Base-by-base conservation (phyloP, 2,888 invertebrate species). In the Lycophotia porphyrea region DNA sequence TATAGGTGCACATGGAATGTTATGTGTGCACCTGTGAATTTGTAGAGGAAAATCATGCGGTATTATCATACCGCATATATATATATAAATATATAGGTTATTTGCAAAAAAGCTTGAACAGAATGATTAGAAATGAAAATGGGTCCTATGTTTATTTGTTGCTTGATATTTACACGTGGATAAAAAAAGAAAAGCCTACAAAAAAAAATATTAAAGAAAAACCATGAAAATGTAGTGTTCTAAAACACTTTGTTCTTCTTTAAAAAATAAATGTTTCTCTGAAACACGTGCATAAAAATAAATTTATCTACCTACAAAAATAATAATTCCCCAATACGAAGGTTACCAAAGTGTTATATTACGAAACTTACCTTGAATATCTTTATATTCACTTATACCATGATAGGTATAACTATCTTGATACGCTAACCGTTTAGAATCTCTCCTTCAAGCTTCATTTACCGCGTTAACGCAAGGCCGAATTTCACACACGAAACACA, bases 361-460 rank as follows among this genome's bases (percentile, higher is more conserved):
- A 85, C 79, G 72, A 81, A 78, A 81, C 79, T 67, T 75, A 84
- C 88, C 88, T 88, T 88, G 86, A 86, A 86, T 72, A 85, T 65
- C 61, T 86, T 83, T 85, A 81, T 83, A 76, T 70, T 79, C 78
- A 87, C 71, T 77, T 77, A 76, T 73, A 76, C 84, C 81, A 82
- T 86, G 74, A 72, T 82, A 87, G 72, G 76, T 77, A 87, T 77
- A 87, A 86, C 88, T 86, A 83, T 84, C 86, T 86, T 76, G 82
- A 87, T 86, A 89, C 86, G 87, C 78, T 82, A 83, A 88, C 87
- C 86, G 82, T 87, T 88, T 80, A 85, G 87, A 89, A 90, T 91
- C 84, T 90, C 88, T 92, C 92, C 92, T 94, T 94, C 94, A 95
- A 93, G 94, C 95, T 90, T 91, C 92, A 95, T 95, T 94, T 93